Conservation (phyloP, 2,888 invertebrate genomes). For the Barypeithes pellucidus region DNA sequence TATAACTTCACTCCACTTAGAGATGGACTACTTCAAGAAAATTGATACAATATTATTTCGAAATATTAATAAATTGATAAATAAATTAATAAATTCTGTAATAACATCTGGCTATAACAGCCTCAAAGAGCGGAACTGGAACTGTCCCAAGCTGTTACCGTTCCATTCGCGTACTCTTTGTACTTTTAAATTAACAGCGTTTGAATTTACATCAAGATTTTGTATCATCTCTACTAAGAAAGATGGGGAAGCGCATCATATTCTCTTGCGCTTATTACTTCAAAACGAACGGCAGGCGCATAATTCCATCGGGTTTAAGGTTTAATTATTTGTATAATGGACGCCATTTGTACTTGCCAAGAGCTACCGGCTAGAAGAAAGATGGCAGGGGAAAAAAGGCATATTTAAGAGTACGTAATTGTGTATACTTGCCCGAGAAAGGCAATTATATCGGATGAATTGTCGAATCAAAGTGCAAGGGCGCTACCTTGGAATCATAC, state of each 20-base stretch:
- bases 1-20: no score
- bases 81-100: no score
- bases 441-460: conserved; percentile 47
- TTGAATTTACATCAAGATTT: no score
- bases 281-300: conserved; percentile 45
- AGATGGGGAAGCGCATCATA: conserved; percentile 38
- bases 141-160: no score
- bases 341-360: conserved; percentile 45
- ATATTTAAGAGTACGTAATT: conserved; percentile 49
- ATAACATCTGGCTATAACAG: no score
- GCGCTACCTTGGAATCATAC: conserved; percentile 49
- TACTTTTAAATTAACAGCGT: no score
- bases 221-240: conserved; percentile 19
- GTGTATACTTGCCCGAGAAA: conserved; percentile 43
- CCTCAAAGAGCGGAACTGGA: no score
- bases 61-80: no score
- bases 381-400: conserved; percentile 39
- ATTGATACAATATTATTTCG: no score
- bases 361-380: conserved; percentile 39
- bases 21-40: no score
- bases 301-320: conserved; percentile 49
- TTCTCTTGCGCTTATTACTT: conserved; percentile 40
- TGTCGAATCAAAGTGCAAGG: conserved; percentile 55
- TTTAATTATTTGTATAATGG: conserved; percentile 49
- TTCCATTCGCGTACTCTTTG: no score